phyloP scores from a whole-genome alignment of 2,888 invertebrate species.

The Drosophila siamana region DNA sequence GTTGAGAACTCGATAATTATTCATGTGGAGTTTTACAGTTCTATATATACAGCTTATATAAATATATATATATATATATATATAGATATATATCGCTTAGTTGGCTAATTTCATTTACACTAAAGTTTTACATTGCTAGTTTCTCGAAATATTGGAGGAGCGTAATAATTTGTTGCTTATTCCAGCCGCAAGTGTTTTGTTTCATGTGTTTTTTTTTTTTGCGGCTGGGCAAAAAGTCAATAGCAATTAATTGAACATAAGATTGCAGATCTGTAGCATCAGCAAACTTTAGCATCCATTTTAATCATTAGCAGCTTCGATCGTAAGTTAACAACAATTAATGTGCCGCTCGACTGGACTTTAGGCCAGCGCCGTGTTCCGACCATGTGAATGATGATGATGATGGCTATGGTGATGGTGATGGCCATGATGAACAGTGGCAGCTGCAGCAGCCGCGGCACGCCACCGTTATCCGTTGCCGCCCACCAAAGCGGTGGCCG shows the following conservation, averaged over 20 bases:
- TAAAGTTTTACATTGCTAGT: conserved; percentile 9
- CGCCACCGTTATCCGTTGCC: conserved; percentile 71
- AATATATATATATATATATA: background rate
- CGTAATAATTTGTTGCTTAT: background rate
- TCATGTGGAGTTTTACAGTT: conserved; percentile 4
- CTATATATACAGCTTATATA: conserved; percentile 1
- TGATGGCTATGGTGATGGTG: conserved; percentile 13
- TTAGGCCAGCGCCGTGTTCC: conserved; percentile 61
- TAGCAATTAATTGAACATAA: conserved; percentile 21
- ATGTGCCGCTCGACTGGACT: conserved; percentile 24
- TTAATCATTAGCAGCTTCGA: conserved; percentile 4
- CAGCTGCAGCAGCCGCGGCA: conserved; percentile 57
- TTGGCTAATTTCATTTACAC: conserved; percentile 14
- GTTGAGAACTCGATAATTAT: background rate
- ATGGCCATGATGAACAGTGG: conserved; percentile 17
- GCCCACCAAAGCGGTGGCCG: conserved; percentile 60
- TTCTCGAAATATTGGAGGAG: background rate
- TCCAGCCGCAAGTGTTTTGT: background rate
- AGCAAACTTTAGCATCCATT: no score
- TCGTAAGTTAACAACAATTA: conserved; percentile 11
- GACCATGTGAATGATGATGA: conserved; percentile 33
- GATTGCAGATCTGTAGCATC: background rate
- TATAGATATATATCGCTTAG: conserved; percentile 2
- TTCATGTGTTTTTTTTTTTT: conserved; percentile 2
- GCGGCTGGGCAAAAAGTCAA: conserved; percentile 15